Percentiles rank a stretch among this genome's conserved stretches.
phyloP scores from a whole-genome alignment of 2,113 vertebrate genomes.

The Prionailurus viverrinus region DNA sequence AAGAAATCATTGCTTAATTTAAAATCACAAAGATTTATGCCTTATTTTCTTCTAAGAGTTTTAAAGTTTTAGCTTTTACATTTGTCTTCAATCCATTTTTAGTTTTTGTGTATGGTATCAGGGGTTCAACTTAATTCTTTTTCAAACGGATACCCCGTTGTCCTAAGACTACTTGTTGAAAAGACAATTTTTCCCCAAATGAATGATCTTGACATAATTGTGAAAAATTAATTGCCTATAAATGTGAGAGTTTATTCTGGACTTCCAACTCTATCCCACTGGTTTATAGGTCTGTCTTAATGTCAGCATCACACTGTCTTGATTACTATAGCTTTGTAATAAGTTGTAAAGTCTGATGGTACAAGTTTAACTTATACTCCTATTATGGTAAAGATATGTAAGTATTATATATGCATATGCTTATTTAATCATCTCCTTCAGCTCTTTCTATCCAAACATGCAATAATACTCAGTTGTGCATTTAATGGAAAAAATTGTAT shows the following conservation, averaged over 20 bases:
- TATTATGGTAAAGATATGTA: neutral
- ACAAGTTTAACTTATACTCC: neutral
- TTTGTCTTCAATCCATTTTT: neutral
- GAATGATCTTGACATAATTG: neutral
- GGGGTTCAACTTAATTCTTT: neutral
- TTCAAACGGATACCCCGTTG: neutral
- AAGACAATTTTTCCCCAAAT: neutral
- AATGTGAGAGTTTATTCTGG: neutral
- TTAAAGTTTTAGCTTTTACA: neutral
- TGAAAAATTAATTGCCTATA: neutral
- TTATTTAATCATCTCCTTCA: neutral
- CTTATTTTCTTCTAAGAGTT: neutral
- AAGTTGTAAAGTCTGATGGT: neutral
- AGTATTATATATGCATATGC: too few relatives aligned
- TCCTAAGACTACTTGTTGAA: neutral
- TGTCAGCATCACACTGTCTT: neutral
- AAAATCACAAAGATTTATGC: neutral
- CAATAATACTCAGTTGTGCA: neutral
- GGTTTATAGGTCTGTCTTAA: neutral
- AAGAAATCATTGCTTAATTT: neutral
- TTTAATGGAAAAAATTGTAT: neutral
- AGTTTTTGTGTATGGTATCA: neutral
- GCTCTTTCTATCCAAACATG: neutral
- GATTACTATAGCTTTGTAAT: neutral
- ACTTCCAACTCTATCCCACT: neutral